Conservation (phyloP, 2,888 invertebrate species). For the Pyrgus malvae region DNA sequence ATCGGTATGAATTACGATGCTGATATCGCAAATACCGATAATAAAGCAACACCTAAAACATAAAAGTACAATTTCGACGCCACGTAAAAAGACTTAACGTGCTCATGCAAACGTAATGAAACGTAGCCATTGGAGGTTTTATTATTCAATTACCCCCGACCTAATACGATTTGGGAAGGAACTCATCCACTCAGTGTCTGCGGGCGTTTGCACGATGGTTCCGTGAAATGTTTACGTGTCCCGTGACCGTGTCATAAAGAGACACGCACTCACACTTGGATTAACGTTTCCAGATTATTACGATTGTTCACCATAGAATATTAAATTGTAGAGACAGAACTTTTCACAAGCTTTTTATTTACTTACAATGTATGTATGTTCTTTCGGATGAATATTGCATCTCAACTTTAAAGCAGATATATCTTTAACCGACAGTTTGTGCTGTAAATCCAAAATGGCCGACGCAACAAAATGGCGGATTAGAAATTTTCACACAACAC, state of each 20-base stretch:
- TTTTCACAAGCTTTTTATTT: not conserved
- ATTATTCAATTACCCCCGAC: constrained; percentile 15
- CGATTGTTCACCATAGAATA: constrained; percentile 37
- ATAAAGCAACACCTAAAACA: not conserved
- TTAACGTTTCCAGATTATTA: constrained; percentile 57
- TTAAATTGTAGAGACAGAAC: not conserved
- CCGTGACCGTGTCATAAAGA: constrained; percentile 48
- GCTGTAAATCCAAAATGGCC: no score
- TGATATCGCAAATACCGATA: no score
- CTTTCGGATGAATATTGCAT: no score
- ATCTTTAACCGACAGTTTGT: no score
- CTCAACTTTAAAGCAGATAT: no score
- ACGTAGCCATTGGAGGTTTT: constrained; percentile 4
- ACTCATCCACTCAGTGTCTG: constrained; percentile 11
- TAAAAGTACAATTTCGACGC: not conserved
- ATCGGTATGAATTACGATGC: no score
- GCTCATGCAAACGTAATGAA: constrained; percentile 1
- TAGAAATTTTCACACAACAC: no score
- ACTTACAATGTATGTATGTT: no score
- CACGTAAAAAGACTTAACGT: constrained; percentile 1
- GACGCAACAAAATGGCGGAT: no score
- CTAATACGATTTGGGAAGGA: constrained; percentile 13
- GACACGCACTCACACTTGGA: constrained; percentile 55
- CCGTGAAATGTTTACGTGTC: constrained; percentile 28
- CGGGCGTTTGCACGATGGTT: constrained; percentile 11